These are phyloP conservation scores for Eueremaeus valkanovi DNA, from an alignment of 2,888 invertebrate genomes.

Conservation along the genomic window DNA sequence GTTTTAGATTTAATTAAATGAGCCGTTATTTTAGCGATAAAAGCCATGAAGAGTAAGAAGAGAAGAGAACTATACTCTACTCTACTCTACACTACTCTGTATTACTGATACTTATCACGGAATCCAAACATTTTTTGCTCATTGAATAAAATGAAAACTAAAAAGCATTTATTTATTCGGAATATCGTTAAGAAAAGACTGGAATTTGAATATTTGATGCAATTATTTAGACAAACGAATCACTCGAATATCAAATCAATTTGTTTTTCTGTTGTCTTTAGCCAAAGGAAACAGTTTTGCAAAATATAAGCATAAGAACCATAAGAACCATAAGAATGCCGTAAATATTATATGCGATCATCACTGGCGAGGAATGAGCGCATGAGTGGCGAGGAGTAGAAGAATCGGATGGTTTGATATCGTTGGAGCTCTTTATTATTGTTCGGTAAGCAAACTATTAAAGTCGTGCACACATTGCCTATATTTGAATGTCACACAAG, in stretches of 20 bases:
- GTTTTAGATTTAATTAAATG: not conserved
- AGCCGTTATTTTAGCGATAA: not conserved
- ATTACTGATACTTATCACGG: too few relatives aligned
- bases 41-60: not conserved
- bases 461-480: not conserved
- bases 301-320: not conserved
- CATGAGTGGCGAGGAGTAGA: not conserved
- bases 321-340: not conserved
- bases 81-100: too few relatives aligned
- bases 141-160: too few relatives aligned
- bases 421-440: not conserved
- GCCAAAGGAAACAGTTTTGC: too few relatives aligned
- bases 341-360: not conserved
- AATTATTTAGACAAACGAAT: too few relatives aligned
- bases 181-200: too few relatives aligned
- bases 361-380: not conserved
- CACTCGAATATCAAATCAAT: too few relatives aligned
- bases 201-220: too few relatives aligned
- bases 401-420: not conserved
- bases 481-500: not conserved
- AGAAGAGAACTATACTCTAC: not conserved
- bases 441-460: conserved; percentile 14
- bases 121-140: too few relatives aligned
- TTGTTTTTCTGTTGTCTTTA: too few relatives aligned
- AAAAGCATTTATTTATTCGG: too few relatives aligned